A percentile compares a stretch with the other conserved stretches of the same genome.
These are phyloP conservation scores for Cotesia glomerata DNA, from an alignment of 1,140 invertebrate species.

Conservation along the genomic window DNA sequence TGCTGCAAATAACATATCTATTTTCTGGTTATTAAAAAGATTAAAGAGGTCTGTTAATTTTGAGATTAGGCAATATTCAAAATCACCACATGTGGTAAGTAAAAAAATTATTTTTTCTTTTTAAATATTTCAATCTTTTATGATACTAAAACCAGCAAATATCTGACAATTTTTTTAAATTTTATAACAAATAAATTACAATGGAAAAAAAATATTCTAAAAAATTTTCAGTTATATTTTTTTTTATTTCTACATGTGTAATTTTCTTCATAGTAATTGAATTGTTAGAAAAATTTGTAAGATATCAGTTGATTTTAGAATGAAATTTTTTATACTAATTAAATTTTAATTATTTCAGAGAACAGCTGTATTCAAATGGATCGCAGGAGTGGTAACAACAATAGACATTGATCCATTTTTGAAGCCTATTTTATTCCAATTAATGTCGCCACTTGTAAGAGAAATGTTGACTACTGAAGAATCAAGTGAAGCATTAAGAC, in stretches of 20 bases:
- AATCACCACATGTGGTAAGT: constrained; percentile 67
- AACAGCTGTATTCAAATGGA: constrained; percentile 73
- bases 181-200: no score
- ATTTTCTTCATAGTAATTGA: no score
- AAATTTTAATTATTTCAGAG: constrained; percentile 60
- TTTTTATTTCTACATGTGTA: neutral
- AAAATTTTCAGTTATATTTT: neutral
- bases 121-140: neutral
- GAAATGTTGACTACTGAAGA: constrained; percentile 70
- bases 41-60: constrained; percentile 73
- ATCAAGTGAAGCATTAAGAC: constrained; percentile 64
- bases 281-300: no score
- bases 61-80: constrained; percentile 71
- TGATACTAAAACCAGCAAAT: neutral
- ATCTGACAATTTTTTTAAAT: neutral
- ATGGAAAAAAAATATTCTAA: neutral
- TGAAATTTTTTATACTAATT: neutral
- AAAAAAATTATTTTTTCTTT: constrained; percentile 11
- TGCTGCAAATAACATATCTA: constrained; percentile 56
- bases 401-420: constrained; percentile 65
- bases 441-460: constrained; percentile 72
- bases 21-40: constrained; percentile 74
- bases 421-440: constrained; percentile 61
- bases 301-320: neutral
- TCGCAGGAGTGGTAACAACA: constrained; percentile 70